Conservation (phyloP, 2,888 invertebrate genomes). For the Altica lythri region DNA sequence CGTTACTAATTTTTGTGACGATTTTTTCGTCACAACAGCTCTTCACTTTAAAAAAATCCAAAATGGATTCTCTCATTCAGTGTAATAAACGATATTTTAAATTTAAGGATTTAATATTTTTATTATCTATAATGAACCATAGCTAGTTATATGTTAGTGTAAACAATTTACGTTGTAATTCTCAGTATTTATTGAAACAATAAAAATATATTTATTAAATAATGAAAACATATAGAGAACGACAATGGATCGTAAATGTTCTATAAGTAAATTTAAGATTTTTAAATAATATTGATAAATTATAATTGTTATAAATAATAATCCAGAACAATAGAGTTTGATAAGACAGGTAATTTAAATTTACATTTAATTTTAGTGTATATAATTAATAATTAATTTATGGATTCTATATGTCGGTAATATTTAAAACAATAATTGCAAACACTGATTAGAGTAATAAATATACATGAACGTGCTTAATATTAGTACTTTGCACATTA, state of each 20-base stretch:
- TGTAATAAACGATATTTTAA: no score
- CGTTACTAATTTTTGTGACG: no score
- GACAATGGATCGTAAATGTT: constrained; percentile 20
- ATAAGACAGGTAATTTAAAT: constrained; percentile 16
- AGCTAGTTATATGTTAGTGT: no score
- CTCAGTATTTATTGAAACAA: constrained; percentile 15
- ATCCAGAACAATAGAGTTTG: constrained; percentile 14
- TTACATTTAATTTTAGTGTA: constrained; percentile 13
- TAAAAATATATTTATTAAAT: constrained; percentile 22
- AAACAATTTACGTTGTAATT: no score
- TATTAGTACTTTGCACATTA: constrained; percentile 4
- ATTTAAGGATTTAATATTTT: no score
- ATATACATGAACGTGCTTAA: constrained; percentile 13
- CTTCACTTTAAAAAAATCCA: no score
- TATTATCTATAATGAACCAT: no score
- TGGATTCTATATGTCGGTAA: constrained; percentile 11
- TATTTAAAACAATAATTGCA: constrained; percentile 16
- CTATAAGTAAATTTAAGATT: constrained; percentile 15
- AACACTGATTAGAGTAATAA: constrained; percentile 14
- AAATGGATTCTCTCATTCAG: no score
- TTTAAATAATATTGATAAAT: constrained; percentile 13
- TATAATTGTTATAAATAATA: constrained; percentile 15
- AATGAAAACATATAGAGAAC: constrained; percentile 5
- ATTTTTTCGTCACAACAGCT: no score
- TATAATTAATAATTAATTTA: constrained; percentile 17